These are phyloP conservation scores for Bombyx mori DNA, from an alignment of 1,140 invertebrate genomes.

Conservation along the genomic window DNA sequence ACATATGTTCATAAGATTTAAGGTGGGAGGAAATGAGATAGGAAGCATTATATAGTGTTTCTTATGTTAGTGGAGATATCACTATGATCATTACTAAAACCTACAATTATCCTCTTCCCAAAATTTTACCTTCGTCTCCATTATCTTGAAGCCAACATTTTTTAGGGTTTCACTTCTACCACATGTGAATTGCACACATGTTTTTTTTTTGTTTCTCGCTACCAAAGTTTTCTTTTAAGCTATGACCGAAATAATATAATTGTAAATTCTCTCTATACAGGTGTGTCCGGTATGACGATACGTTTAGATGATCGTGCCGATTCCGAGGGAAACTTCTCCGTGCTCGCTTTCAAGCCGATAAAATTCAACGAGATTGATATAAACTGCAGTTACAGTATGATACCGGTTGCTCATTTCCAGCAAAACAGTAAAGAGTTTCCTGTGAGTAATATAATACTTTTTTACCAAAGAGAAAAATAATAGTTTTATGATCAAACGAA, in stretches of 20 bases:
- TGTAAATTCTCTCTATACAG: constrained; percentile 66
- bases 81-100: too few species aligned
- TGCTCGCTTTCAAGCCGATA: constrained; percentile 81
- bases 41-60: too few species aligned
- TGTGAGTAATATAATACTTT: constrained; percentile 62
- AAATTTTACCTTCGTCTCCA: too few species aligned
- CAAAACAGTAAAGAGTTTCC: constrained; percentile 76
- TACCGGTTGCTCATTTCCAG: constrained; percentile 86
- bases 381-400: constrained; percentile 83
- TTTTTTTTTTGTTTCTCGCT: not conserved
- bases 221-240: not conserved
- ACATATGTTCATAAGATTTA: too few species aligned
- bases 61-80: too few species aligned
- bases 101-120: too few species aligned
- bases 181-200: too few species aligned
- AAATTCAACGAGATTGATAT: constrained; percentile 51
- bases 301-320: constrained; percentile 93
- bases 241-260: not conserved
- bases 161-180: too few species aligned
- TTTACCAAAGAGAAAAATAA: too few species aligned
- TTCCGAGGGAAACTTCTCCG: constrained; percentile 97
- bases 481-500: too few species aligned
- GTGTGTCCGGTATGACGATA: constrained; percentile 92
- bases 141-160: too few species aligned
- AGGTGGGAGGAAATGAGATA: too few species aligned